Conservation (phyloP, 2,797 vertebrate genomes). For the Liparis tanakae region DNA sequence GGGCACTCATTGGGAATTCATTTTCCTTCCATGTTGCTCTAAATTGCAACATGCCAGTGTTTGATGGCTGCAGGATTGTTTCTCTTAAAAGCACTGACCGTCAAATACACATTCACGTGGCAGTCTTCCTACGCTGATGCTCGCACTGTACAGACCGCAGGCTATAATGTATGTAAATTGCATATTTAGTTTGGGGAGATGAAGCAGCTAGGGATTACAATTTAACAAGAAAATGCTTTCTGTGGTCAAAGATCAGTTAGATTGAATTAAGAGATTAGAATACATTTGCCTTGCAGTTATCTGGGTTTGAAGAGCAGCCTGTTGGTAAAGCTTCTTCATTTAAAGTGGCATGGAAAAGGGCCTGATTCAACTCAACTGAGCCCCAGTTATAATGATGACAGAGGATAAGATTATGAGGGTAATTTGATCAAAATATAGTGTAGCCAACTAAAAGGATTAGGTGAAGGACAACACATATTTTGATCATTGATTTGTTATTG, state of each 20-base stretch:
- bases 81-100: slow-evolving; percentile 61
- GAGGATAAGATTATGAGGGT: slow-evolving; percentile 58
- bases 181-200: slow-evolving; percentile 79
- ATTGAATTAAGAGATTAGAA: slow-evolving; percentile 84
- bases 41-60: slow-evolving; percentile 71
- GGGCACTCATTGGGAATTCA: slow-evolving; percentile 62
- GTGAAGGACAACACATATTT: slow-evolving; percentile 1
- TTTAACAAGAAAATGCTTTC: slow-evolving; percentile 79
- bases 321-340: slow-evolving; percentile 66
- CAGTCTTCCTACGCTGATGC: slow-evolving; percentile 41
- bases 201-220: slow-evolving; percentile 75
- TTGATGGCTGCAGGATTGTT: slow-evolving; percentile 66
- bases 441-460: slow-evolving; percentile 21
- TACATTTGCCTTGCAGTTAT: slow-evolving; percentile 75
- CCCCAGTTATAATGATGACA: slow-evolving; percentile 61
- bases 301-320: slow-evolving; percentile 67
- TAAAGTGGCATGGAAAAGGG: slow-evolving; percentile 56
- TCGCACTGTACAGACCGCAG: slow-evolving; percentile 48
- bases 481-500: slow-evolving; percentile 6
- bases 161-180: slow-evolving; percentile 81
- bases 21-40: slow-evolving; percentile 64
- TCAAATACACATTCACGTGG: slow-evolving; percentile 51
- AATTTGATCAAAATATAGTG: slow-evolving; percentile 49
- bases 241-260: slow-evolving; percentile 80
- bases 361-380: slow-evolving; percentile 66